Base-by-base conservation (phyloP, 2,113 vertebrate species). In the Gasterosteus aculeatus region DNA sequence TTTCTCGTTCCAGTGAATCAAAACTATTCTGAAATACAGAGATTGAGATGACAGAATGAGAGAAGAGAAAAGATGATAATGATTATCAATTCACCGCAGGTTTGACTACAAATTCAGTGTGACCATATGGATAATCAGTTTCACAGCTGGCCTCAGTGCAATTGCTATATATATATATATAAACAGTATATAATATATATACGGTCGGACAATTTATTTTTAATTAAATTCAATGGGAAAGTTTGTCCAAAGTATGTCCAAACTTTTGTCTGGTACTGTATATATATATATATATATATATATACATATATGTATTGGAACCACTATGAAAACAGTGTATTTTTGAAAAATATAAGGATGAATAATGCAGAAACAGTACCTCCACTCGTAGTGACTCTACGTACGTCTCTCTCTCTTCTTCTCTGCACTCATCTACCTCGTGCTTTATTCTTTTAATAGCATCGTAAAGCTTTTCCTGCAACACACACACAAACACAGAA, bases 401-500 rank as follows among this genome's bases (percentile, higher is more conserved):
- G 63, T 84, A 88, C 1, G 91, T 89, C 53, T 92, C 84, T 61
- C 68, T 92, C 65, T 94, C 92, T 75, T 87, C 93, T n/a, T 93
- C 93, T 79, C 84, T 87, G 85, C 91, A 92, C 74, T 93, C 88
- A 22, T 94, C 91, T 56, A 91, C 77, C 89, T 93, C 93, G 73
- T 92, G 93, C 75, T 94, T 92, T 80, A 95, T 93, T 85, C 91
- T 93, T 91, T 93, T 95, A 88, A 95, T 94, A 73, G 93, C 87
- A 72, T 92, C 88, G 61, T 93, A 22, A 47, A 95, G 93, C 85
- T 93, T 95, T 80, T 88, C 89, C 94, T 95, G 88, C 62, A 86
- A 75, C 61, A 83, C 59, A 88, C 73, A 83, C 73, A 83, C 33
- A 75, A 38, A 72, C 35, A 86, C 54, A 73, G 54, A 69, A 64